phyloP scores from a whole-genome alignment of 2,888 invertebrate species.

The Dusona sp. region DNA sequence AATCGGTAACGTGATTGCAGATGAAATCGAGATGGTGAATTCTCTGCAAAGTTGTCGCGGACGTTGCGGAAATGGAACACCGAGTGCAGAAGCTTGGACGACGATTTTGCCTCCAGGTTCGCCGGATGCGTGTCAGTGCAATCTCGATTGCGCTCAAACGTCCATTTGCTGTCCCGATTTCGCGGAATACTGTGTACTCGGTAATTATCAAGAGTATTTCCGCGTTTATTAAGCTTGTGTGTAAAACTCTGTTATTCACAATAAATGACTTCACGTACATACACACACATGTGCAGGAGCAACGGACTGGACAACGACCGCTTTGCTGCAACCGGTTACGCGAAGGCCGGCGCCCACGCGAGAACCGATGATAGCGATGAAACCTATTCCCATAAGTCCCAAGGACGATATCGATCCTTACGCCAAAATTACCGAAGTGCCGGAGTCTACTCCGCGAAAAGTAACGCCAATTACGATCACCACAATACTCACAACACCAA shows the following conservation, averaged over 20 bases:
- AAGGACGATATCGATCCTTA: conserved; percentile 78
- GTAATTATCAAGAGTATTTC: conserved; percentile 75
- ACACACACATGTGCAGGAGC: conserved; percentile 53
- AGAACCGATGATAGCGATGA: conserved; percentile 33
- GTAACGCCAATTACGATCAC: neutral
- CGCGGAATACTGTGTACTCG: conserved; percentile 86
- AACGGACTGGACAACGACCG: conserved; percentile 50
- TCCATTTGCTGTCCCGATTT: conserved; percentile 90
- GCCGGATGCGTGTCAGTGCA: conserved; percentile 87
- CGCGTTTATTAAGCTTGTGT: neutral
- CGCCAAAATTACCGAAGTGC: conserved; percentile 36
- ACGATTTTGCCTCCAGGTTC: conserved; percentile 63
- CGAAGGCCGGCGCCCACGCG: neutral
- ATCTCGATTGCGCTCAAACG: conserved; percentile 85
- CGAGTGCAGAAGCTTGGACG: conserved; percentile 66
- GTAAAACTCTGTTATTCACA: neutral
- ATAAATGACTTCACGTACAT: neutral
- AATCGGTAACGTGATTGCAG: conserved; percentile 68
- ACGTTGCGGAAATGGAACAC: conserved; percentile 76
- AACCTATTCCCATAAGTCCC: conserved; percentile 72
- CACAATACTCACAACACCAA: conserved; percentile 54
- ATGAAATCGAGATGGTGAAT: conserved; percentile 81
- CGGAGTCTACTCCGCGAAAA: neutral
- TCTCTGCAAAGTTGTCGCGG: conserved; percentile 80
- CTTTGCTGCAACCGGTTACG: neutral